Conservation (phyloP, 2,888 invertebrate species). For the Portevinia maculata region DNA sequence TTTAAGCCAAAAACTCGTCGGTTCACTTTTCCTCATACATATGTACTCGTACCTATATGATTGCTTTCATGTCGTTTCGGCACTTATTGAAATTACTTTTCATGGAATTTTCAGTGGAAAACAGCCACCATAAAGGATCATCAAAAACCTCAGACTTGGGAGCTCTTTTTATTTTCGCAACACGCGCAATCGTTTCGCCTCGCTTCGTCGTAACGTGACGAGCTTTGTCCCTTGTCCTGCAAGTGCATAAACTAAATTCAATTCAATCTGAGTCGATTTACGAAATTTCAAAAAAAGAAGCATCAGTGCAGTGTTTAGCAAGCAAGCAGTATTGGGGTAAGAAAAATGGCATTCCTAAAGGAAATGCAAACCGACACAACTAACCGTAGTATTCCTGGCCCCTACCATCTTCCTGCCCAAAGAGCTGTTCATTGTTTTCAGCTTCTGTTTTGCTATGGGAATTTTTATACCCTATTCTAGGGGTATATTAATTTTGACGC, state of each 20-base stretch:
- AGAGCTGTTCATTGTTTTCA: constrained; percentile 28
- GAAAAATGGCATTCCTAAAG: constrained; percentile 5
- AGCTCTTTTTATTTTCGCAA: background rate
- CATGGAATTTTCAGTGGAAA: constrained; percentile 25
- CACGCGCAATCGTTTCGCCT: constrained; percentile 33
- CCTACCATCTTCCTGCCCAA: background rate
- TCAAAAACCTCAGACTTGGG: constrained; percentile 21
- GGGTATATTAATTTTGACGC: too few species aligned
- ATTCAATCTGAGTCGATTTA: constrained; percentile 61
- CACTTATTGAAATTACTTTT: constrained; percentile 55
- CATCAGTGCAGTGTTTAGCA: constrained; percentile 22
- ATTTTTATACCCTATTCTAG: too few species aligned
- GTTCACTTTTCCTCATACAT: constrained; percentile 10
- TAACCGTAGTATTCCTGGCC: background rate
- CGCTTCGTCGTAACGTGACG: constrained; percentile 26
- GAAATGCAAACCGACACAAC: constrained; percentile 37
- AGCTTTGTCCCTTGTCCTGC: background rate
- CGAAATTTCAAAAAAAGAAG: constrained; percentile 19
- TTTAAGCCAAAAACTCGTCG: constrained; percentile 3
- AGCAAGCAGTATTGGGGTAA: constrained; percentile 13
- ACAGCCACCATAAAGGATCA: constrained; percentile 33
- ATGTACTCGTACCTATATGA: constrained; percentile 24
- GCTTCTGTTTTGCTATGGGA: constrained; percentile 13
- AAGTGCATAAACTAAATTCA: constrained; percentile 48
- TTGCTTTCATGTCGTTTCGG: constrained; percentile 45